phyloP scores from a whole-genome alignment of 2,888 invertebrate genomes.

The Eupeodes latifasciatus region DNA sequence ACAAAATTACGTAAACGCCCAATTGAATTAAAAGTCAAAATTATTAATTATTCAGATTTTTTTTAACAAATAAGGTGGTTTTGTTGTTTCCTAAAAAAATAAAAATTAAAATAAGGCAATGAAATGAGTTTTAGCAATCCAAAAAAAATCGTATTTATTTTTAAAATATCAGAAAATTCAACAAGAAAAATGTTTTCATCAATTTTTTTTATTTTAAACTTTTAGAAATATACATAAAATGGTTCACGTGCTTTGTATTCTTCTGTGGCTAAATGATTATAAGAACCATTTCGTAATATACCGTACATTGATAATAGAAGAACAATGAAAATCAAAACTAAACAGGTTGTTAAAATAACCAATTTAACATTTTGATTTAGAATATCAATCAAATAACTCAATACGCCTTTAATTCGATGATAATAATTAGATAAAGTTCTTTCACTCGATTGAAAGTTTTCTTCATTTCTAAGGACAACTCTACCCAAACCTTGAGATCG shows the following conservation, averaged over 20 bases:
- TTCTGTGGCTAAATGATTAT: background rate
- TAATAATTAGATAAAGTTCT: background rate
- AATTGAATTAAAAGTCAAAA: too few relatives aligned
- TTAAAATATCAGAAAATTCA: too few relatives aligned
- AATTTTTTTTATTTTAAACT: background rate
- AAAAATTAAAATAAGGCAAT: too few relatives aligned
- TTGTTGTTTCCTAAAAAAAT: too few relatives aligned
- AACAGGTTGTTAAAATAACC: background rate
- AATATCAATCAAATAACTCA: background rate
- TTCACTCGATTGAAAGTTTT: background rate
- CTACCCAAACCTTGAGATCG: background rate
- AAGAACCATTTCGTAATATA: background rate
- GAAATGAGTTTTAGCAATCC: too few relatives aligned
- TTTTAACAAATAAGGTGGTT: too few relatives aligned
- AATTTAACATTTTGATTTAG: background rate
- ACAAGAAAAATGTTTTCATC: too few relatives aligned
- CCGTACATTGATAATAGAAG: background rate
- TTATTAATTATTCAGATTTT: too few relatives aligned
- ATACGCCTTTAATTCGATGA: background rate
- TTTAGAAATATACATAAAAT: constrained; percentile 1
- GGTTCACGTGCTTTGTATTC: background rate
- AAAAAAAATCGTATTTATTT: too few relatives aligned
- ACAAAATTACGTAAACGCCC: too few relatives aligned
- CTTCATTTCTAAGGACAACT: background rate
- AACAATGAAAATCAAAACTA: background rate